These are phyloP conservation scores for Aeoliscus strigatus DNA, from an alignment of 2,797 vertebrate genomes.

Conservation along the genomic window DNA sequence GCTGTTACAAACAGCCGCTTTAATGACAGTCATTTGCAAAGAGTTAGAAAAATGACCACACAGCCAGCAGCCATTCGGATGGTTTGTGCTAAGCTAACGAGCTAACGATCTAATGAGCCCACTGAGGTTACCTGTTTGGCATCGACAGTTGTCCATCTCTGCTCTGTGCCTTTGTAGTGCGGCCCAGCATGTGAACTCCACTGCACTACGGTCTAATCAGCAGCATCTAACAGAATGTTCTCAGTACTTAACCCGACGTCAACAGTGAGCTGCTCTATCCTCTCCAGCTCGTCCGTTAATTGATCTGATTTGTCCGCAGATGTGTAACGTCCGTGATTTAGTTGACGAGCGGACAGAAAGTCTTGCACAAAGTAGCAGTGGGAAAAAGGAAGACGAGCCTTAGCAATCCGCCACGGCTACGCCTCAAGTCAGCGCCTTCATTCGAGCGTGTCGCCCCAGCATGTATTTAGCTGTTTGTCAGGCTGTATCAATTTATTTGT, in stretches of 20 bases:
- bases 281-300: constrained; percentile 18
- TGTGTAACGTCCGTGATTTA: too few relatives aligned
- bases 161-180: constrained; percentile 2
- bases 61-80: constrained; percentile 34
- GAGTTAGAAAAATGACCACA: constrained; percentile 70
- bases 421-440: constrained; percentile 1
- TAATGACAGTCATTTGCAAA: constrained; percentile 78
- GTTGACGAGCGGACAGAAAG: constrained; percentile 12
- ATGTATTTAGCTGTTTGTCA: constrained; percentile 40
- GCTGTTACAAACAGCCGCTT: constrained; percentile 45
- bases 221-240: constrained; percentile 42
- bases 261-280: constrained; percentile 27
- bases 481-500: constrained; percentile 40
- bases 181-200: constrained; percentile 17
- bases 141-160: constrained; percentile 36
- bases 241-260: constrained; percentile 30
- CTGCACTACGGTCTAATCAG: constrained; percentile 19
- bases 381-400: constrained; percentile 18
- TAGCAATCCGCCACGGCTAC: constrained; percentile 2
- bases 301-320: constrained; percentile 34
- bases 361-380: not conserved
- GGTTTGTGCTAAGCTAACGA: constrained; percentile 61
- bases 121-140: constrained; percentile 61
- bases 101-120: constrained; percentile 70
- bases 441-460: constrained; percentile 4